A percentile compares a stretch with the other conserved stretches of the same genome.
Conservation (phyloP, 2,113 vertebrate species). For the Melanotaenia duboulayi region DNA sequence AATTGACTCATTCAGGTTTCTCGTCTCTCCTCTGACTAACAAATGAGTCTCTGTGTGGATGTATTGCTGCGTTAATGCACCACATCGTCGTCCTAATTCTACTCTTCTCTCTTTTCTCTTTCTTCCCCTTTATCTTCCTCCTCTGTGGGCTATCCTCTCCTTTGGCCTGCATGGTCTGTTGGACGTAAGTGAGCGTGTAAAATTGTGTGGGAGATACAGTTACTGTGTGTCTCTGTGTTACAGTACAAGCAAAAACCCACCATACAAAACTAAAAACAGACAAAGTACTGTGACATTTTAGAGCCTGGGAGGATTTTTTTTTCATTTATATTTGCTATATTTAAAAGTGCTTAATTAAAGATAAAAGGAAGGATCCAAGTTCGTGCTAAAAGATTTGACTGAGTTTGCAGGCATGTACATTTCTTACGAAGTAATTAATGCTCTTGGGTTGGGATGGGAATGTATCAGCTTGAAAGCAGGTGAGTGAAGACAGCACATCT, state of each 20-base stretch:
- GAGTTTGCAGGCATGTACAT: too few species aligned
- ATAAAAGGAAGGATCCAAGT: too few species aligned
- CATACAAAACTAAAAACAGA: too few species aligned
- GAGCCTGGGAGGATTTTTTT: too few species aligned
- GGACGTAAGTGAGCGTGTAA: constrained; percentile 60
- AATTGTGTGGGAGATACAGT: constrained; percentile 36
- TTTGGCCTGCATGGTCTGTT: constrained; percentile 28
- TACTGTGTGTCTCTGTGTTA: constrained; percentile 24
- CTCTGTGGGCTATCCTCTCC: constrained; percentile 37
- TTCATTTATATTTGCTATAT: too few species aligned
- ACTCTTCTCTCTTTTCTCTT: constrained; percentile 37
- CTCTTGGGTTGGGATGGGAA: too few species aligned
- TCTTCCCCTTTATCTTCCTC: constrained; percentile 38
- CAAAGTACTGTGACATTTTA: too few species aligned
- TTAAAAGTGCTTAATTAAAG: too few species aligned
- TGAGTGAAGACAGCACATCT: too few species aligned
- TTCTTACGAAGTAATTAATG: too few species aligned
- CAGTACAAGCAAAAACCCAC: neutral
- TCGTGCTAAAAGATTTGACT: too few species aligned
- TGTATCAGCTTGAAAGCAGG: too few species aligned
- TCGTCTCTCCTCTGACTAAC: constrained; percentile 28
- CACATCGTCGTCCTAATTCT: constrained; percentile 48
- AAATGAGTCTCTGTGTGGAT: constrained; percentile 50
- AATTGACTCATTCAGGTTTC: constrained; percentile 43
- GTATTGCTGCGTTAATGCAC: constrained; percentile 32